A percentile compares a stretch with the other conserved stretches of the same genome.
Conservation (phyloP, 2,888 invertebrate species). For the Parnassius mnemosyne region DNA sequence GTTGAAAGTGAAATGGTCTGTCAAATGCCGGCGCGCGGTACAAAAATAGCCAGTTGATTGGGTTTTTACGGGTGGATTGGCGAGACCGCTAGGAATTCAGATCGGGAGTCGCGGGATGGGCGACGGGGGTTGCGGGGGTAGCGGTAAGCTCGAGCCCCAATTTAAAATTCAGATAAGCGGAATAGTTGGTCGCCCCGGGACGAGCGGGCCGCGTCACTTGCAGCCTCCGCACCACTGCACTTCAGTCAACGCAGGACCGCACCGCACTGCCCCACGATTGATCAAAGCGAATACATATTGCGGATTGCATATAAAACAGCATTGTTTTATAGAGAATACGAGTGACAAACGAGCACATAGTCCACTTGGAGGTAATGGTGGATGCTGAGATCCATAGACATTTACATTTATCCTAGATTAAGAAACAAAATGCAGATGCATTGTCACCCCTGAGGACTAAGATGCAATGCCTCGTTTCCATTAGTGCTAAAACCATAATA, state of each 20-base stretch:
- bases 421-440: too few relatives aligned
- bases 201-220: constrained; percentile 25
- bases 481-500: too few relatives aligned
- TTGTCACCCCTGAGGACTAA: too few relatives aligned
- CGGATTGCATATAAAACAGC: too few relatives aligned
- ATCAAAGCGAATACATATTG: not conserved
- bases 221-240: not conserved
- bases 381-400: too few relatives aligned
- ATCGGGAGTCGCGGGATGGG: constrained; percentile 27
- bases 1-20: constrained; percentile 59
- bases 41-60: constrained; percentile 66
- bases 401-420: too few relatives aligned
- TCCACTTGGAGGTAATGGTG: too few relatives aligned
- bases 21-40: constrained; percentile 58
- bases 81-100: constrained; percentile 63
- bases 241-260: not conserved
- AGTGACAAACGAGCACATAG: too few relatives aligned
- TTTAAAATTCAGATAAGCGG: constrained; percentile 77
- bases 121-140: constrained; percentile 24
- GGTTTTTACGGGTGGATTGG: constrained; percentile 66
- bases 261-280: not conserved
- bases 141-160: constrained; percentile 37
- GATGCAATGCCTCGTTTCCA: too few relatives aligned
- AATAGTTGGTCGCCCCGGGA: constrained; percentile 54
- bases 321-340: too few relatives aligned